These are phyloP conservation scores for Dione juno DNA, from an alignment of 2,888 invertebrate species.

Conservation along the genomic window DNA sequence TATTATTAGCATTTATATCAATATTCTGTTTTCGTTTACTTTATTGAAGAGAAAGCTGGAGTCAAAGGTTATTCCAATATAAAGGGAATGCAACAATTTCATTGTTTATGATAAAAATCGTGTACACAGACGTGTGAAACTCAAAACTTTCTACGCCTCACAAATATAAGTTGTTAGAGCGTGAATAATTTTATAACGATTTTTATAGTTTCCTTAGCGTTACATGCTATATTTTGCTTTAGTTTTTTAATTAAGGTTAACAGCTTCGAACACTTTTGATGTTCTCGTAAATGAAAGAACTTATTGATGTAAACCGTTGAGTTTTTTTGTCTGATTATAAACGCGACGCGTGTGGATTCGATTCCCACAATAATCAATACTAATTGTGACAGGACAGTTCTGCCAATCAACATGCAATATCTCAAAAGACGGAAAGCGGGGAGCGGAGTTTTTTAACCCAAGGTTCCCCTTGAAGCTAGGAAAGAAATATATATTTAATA, in stretches of 20 bases:
- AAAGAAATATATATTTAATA: no score
- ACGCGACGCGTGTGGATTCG: no score
- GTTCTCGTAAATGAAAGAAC: neutral
- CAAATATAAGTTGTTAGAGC: constrained; percentile 29
- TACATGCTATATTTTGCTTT: constrained; percentile 19
- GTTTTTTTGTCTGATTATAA: neutral
- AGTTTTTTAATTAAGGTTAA: constrained; percentile 9
- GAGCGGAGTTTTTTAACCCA: no score
- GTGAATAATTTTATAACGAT: constrained; percentile 29
- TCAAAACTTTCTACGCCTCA: constrained; percentile 32
- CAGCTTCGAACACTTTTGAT: neutral
- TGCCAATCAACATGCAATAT: no score
- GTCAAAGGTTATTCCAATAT: constrained; percentile 7
- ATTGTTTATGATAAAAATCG: constrained; percentile 40
- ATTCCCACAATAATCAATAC: no score
- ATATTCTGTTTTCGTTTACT: neutral
- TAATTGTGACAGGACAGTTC: no score
- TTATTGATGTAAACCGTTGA: neutral
- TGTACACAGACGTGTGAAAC: constrained; percentile 35
- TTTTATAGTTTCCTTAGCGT: constrained; percentile 16
- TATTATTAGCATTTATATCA: neutral
- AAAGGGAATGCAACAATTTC: constrained; percentile 33
- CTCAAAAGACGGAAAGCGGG: no score
- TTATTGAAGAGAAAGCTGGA: constrained; percentile 3
- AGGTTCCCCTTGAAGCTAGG: no score